Conservation (phyloP, 2,113 vertebrate species). For the Aegotheles bennettii region DNA sequence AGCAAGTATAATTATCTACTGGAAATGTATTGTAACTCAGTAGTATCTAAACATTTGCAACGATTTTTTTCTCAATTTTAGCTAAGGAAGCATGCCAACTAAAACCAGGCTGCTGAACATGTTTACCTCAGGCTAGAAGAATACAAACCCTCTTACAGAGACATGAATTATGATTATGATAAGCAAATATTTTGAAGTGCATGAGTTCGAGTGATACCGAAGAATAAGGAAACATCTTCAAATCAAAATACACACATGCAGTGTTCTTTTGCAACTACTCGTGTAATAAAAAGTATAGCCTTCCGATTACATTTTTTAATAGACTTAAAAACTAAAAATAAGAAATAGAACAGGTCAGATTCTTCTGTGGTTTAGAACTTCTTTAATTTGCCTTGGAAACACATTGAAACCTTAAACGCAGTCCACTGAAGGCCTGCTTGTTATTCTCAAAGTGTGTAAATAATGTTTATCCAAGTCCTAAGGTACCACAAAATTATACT, state of each 20-base stretch:
- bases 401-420: background rate
- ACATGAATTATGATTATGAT: constrained; percentile 2
- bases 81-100: background rate
- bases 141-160: constrained; percentile 24
- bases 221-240: background rate
- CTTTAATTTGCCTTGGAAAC: background rate
- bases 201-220: background rate
- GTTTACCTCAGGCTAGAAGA: constrained; percentile 33
- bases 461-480: background rate
- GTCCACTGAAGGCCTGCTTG: background rate
- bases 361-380: background rate
- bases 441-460: background rate
- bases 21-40: background rate
- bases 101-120: background rate
- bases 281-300: background rate
- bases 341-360: background rate
- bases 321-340: background rate
- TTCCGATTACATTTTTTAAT: background rate
- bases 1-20: constrained; percentile 1
- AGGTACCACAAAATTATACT: background rate
- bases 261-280: background rate
- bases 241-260: background rate
- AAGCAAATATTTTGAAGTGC: background rate
- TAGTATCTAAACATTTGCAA: constrained; percentile 5
- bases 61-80: constrained; percentile 4